These are phyloP conservation scores for Melanotaenia parkinsoni DNA, from an alignment of 2,797 vertebrate species.

Conservation along the genomic window DNA sequence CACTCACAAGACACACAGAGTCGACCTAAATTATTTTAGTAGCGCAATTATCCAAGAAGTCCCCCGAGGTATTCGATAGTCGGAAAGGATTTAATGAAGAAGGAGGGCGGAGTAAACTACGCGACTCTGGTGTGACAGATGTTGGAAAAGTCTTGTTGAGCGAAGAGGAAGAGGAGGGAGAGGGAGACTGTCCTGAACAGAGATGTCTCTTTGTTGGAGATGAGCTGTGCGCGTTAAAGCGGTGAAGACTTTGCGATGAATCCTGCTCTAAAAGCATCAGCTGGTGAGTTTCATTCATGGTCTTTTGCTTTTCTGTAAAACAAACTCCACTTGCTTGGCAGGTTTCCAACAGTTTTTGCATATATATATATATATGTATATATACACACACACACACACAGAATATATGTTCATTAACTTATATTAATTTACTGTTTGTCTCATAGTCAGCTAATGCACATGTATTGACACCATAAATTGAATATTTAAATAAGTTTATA, in stretches of 20 bases:
- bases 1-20: slow-evolving; percentile 34
- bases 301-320: neutral
- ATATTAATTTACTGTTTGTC: neutral
- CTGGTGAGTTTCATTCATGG: slow-evolving; percentile 72
- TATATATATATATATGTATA: too few relatives aligned
- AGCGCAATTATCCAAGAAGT: slow-evolving; percentile 73
- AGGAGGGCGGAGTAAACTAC: slow-evolving; percentile 68
- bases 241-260: slow-evolving; percentile 38
- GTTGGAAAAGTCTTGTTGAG: slow-evolving; percentile 61
- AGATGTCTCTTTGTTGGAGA: slow-evolving; percentile 38
- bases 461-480: too few relatives aligned
- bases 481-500: too few relatives aligned
- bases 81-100: slow-evolving; percentile 66
- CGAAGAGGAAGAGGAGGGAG: slow-evolving; percentile 32
- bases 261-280: slow-evolving; percentile 36
- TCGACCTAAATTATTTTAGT: slow-evolving; percentile 79
- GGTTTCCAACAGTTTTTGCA: neutral
- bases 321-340: neutral
- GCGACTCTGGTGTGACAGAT: slow-evolving; percentile 65
- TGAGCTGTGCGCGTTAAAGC: slow-evolving; percentile 31
- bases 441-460: too few relatives aligned
- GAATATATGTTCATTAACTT: neutral
- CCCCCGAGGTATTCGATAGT: slow-evolving; percentile 68
- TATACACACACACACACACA: neutral
- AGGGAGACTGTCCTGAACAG: slow-evolving; percentile 45